Evolutionary conservation across 2,113 vertebrate genomes (phyloP), one percentile per base, ranked within the genome.

Genomic region (Chamaetylas fuelleborni): DNA sequence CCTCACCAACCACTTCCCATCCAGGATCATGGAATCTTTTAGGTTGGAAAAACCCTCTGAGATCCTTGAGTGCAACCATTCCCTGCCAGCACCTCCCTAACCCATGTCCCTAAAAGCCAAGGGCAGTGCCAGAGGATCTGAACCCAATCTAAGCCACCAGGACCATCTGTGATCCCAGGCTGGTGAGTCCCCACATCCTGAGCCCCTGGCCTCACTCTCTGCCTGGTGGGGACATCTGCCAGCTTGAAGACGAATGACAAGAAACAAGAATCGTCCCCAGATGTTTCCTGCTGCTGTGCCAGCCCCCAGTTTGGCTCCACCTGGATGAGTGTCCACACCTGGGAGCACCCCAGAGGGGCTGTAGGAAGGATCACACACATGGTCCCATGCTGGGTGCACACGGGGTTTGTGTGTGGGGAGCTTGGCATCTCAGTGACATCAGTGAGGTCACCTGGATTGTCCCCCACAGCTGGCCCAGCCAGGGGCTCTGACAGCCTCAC

Each of bases 151-250:
- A 9, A 36, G 38, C 12, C 53, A 11, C 48, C 53, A 14, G 8
- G 19, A 20, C 3, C 15, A 28, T 11, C 54, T 45, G 72, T 12
- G 24, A 56, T 5, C 20, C 26, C 60, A 8, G 33, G 25, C 86
- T 54, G 2, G 1, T 2, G 34, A 5, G 22, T 12, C 18, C 43
- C 43, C 28, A 1, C 2, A 19, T 31, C 47, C 19, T 2, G 33
- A 50, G 26, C 9, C 17, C 70, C 50, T 5, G 33, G 28, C 48
- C 43, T 78, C 47, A 23, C 29, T 31, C 43, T 34, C 78, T 43
- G 61, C 23, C 72, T 17, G 42, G 15, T 25, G 67, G 0, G 50
- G 65, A 19, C 14, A 1, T 3, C 38, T 10, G 62, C 14, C 48
- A 66, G n/a, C n/a, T 29, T 6, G 2, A 60, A 45, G 34, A n/a